phyloP scores from a whole-genome alignment of 53 echinoderm and acorn worm genomes.

The Arbacia lixula region DNA sequence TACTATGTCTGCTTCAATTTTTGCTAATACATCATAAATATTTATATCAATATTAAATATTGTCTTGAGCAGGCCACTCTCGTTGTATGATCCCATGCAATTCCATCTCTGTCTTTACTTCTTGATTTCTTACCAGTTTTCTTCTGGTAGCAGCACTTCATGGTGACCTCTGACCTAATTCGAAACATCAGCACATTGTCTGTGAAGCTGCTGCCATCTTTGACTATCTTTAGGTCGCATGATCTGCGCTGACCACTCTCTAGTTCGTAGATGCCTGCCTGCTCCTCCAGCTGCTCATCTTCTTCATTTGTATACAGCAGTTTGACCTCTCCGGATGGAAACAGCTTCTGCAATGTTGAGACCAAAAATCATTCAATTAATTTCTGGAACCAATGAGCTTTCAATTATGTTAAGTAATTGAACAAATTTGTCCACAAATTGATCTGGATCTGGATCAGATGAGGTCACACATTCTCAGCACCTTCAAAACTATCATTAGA shows the following conservation, averaged over 20 bases:
- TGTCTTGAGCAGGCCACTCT: no score
- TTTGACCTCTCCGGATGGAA: constrained; percentile 14
- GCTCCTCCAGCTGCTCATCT: background rate
- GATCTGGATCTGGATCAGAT: no score
- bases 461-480: no score
- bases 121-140: constrained; percentile 22
- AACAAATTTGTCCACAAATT: no score
- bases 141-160: constrained; percentile 33
- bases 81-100: no score
- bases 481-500: no score
- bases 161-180: constrained; percentile 31
- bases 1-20: no score
- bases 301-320: constrained; percentile 35
- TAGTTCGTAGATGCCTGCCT: constrained; percentile 10
- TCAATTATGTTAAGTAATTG: no score
- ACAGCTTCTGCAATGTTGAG: background rate
- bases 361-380: background rate
- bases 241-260: background rate
- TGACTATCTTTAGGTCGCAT: background rate
- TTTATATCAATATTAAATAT: no score
- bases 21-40: no score
- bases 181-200: constrained; percentile 12
- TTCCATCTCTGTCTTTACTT: no score
- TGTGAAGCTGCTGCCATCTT: background rate
- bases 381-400: no score